Base-by-base conservation (phyloP, 2,113 vertebrate species). In the Dolichotis patagonum region DNA sequence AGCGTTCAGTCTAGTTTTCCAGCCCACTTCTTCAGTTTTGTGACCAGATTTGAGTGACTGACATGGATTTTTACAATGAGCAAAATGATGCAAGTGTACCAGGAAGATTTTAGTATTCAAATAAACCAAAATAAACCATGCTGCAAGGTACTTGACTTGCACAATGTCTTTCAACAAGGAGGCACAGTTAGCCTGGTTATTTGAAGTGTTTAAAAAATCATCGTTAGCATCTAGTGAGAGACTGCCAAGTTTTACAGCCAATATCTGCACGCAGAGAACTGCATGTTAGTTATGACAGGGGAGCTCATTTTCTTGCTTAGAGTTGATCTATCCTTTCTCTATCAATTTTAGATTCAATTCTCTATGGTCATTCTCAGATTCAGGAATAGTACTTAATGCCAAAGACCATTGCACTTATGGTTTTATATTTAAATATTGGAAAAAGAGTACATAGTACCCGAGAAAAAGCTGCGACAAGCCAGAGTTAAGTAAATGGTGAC, bases 1-100 rank as follows among this genome's bases (percentile, higher is more conserved):
- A 60, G n/a, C 75, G 69, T 85, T 95, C 73, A 93, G 3, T 94
- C 46, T 82, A 10, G 95, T 96, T 97, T 87, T 58, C 62, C 41
- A 90, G 93, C 69, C 94, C 88, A 17, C 56, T 95, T 73, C 63
- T 96, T 97, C 0, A 24, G 81, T 90, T 97, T 98, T 97, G 85
- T 96, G 91, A 98, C 43, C 86, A 94, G 80, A 95, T 96, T 93
- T 95, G 95, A 94, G 91, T 93, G 85, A 96, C 94, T 92, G 90
- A 86, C 73, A 65, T 84, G 17, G 5, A 88, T 89, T 94, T 88
- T 94, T 12, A 78, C 43, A 78, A 19, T 17, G 43, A 78, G 28
- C 43, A 73, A 78, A 78, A 78, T 78, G 75, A 49, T 78, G 43
- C 14, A 78, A 16, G 75, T 24, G 75, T 49, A 78, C 43, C 28